Conservation (phyloP, 1,140 invertebrate species). For the Arion vulgaris region DNA sequence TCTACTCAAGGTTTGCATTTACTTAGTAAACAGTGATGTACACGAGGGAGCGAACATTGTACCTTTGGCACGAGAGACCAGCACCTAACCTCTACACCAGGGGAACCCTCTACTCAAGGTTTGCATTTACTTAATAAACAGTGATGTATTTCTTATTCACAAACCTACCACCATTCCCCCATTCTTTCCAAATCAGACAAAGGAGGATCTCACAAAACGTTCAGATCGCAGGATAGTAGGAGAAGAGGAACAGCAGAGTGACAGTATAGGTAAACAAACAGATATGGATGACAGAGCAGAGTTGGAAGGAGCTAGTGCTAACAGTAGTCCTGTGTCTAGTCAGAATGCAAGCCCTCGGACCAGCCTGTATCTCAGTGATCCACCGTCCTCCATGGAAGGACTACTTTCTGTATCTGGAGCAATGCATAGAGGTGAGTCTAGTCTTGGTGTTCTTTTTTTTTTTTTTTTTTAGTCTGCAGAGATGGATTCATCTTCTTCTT, state of each 20-base stretch:
- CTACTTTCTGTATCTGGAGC: slow-evolving; percentile 13
- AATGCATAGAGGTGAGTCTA: slow-evolving; percentile 7
- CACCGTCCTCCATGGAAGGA: slow-evolving; percentile 28
- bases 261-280: not conserved
- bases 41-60: too few species aligned
- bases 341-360: slow-evolving; percentile 43
- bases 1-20: too few species aligned
- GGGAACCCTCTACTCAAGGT: too few species aligned
- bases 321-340: slow-evolving; percentile 52
- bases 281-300: slow-evolving; percentile 17
- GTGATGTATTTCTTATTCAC: too few species aligned
- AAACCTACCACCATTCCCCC: too few species aligned
- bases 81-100: too few species aligned
- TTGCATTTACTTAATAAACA: too few species aligned
- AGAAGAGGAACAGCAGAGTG: slow-evolving; percentile 8
- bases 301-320: slow-evolving; percentile 43
- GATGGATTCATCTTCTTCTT: too few species aligned
- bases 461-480: too few species aligned
- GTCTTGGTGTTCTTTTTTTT: too few species aligned
- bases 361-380: slow-evolving; percentile 38
- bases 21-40: too few species aligned
- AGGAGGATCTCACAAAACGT: not conserved
- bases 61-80: too few species aligned
- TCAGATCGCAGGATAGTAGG: slow-evolving; percentile 42
- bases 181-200: not conserved